Percentiles rank a stretch among this genome's conserved stretches.
phyloP scores from a whole-genome alignment of 2,888 invertebrate species.

The Stenichneumon culpator region DNA sequence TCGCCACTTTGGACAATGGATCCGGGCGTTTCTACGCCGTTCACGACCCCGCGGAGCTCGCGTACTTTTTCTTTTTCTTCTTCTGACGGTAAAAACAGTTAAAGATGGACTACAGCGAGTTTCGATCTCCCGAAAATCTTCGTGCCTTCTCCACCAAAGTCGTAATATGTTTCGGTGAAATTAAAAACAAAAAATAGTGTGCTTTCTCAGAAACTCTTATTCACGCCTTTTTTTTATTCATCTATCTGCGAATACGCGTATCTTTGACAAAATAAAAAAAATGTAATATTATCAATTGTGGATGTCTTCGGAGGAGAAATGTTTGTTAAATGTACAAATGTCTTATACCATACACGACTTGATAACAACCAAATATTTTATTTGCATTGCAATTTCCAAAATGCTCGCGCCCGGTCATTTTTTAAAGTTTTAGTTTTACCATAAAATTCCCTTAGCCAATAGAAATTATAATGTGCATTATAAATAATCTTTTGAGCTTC shows the following conservation, averaged over 20 bases:
- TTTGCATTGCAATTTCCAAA: too few relatives aligned
- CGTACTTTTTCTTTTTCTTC: background rate
- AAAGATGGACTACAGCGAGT: background rate
- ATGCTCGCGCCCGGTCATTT: too few relatives aligned
- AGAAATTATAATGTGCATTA: background rate
- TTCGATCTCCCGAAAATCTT: background rate
- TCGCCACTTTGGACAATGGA: conserved; percentile 67
- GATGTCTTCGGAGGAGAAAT: too few relatives aligned
- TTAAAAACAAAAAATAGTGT: background rate
- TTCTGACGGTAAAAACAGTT: background rate
- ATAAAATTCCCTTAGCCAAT: background rate
- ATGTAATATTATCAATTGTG: too few relatives aligned
- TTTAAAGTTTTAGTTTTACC: background rate
- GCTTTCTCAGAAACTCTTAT: background rate
- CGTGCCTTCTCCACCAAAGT: background rate
- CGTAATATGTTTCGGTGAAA: background rate
- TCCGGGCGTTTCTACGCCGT: conserved; percentile 37
- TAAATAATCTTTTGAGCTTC: background rate
- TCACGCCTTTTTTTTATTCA: background rate
- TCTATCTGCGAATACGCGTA: background rate
- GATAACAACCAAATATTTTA: too few relatives aligned
- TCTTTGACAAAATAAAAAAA: too few relatives aligned
- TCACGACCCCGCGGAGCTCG: background rate
- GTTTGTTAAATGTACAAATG: too few relatives aligned
- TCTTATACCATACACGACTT: too few relatives aligned